These are phyloP conservation scores for Drosophila micromelanica DNA, from an alignment of 1,140 invertebrate genomes.

Conservation along the genomic window DNA sequence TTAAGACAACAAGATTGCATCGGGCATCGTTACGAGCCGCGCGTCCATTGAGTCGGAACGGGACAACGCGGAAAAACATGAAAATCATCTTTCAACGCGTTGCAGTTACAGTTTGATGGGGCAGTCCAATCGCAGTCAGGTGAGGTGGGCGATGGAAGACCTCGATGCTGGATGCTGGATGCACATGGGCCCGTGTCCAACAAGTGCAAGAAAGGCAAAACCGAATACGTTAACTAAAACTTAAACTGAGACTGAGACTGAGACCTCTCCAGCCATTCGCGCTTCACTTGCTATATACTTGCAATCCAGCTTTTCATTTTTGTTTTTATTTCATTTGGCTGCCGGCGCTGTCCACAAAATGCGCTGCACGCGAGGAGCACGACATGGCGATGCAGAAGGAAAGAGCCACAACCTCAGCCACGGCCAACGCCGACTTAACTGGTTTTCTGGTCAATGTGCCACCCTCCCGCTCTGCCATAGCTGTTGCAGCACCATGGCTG, in stretches of 20 bases:
- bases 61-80: slow-evolving; percentile 65
- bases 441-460: slow-evolving; percentile 52
- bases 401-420: not conserved
- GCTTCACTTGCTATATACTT: slow-evolving; percentile 25
- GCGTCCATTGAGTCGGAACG: slow-evolving; percentile 36
- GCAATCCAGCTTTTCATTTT: slow-evolving; percentile 67
- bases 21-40: slow-evolving; percentile 68
- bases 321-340: slow-evolving; percentile 56
- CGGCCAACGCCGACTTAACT: slow-evolving; percentile 48
- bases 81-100: slow-evolving; percentile 81
- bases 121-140: slow-evolving; percentile 49
- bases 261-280: slow-evolving; percentile 25
- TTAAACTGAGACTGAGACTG: slow-evolving; percentile 15
- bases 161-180: slow-evolving; percentile 11
- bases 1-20: slow-evolving; percentile 78
- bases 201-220: slow-evolving; percentile 64
- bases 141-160: slow-evolving; percentile 32
- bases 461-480: slow-evolving; percentile 5
- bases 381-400: slow-evolving; percentile 44
- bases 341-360: slow-evolving; percentile 54
- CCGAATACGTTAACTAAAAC: slow-evolving; percentile 37
- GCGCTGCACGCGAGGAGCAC: slow-evolving; percentile 40
- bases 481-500: not conserved
- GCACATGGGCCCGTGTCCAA: slow-evolving; percentile 42
- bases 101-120: slow-evolving; percentile 45